Percentiles rank a stretch among this genome's conserved stretches.
Conservation (phyloP, 37 sponge, comb jelly and placozoan genomes). For the Agelas oroides region DNA sequence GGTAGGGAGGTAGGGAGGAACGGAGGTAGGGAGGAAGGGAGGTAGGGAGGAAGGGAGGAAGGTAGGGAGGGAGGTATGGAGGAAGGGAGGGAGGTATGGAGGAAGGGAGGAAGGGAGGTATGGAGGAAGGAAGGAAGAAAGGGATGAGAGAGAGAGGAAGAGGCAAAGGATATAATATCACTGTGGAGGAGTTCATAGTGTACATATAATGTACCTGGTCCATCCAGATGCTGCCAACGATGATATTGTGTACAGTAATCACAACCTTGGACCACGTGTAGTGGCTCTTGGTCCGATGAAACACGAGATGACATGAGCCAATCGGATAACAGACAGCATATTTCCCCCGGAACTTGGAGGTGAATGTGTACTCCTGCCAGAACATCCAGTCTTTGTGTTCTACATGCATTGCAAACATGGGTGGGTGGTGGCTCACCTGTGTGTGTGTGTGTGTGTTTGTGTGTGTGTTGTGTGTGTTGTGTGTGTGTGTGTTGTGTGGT, state of each 20-base stretch:
- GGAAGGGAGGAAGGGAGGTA: too few species aligned
- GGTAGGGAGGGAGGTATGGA: too few species aligned
- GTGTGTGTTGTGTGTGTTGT: too few species aligned
- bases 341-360: conserved; percentile 94
- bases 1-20: too few species aligned
- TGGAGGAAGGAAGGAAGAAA: too few species aligned
- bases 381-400: conserved; percentile 89
- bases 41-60: too few species aligned
- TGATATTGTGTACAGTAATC: conserved; percentile 91
- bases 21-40: too few species aligned
- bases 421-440: conserved; percentile 96
- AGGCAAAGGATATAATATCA: too few species aligned
- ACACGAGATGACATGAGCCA: conserved; percentile 78
- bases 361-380: conserved; percentile 92
- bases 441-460: neutral
- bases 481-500: too few species aligned
- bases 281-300: conserved; percentile 83
- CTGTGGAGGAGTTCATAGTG: too few species aligned
- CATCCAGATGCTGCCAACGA: conserved; percentile 90
- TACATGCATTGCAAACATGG: conserved; percentile 82
- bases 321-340: conserved; percentile 80
- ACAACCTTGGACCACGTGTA: conserved; percentile 85
- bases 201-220: conserved; percentile 74
- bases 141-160: too few species aligned
- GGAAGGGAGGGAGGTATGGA: too few species aligned